Evolutionary conservation across 2,888 invertebrate genomes (phyloP), one percentile per base, ranked within the genome.

Genomic region (Hemistola chrysoprasaria): DNA sequence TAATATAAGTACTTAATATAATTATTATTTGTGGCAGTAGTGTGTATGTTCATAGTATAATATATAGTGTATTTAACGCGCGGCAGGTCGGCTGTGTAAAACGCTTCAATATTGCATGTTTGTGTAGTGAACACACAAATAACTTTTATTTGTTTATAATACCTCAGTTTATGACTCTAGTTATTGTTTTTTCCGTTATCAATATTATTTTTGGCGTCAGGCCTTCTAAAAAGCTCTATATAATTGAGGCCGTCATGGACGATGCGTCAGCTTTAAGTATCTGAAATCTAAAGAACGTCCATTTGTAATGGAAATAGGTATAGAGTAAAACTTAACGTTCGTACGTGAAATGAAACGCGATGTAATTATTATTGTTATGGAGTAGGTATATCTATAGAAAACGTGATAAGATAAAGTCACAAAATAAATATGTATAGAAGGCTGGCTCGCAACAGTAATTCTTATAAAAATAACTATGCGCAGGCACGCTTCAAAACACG

Each of bases 21-120:
- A 75, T 75, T 68, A 71, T 77, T 84, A 82, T 86, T 78, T 84
- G 86, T 87, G 85, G 86, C 86, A 83, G 81, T 86, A 85, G 81
- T 72, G 65, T 74, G 16, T 75, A 74, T 68, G 65, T 38, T 30
- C 11, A 76, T 69, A 67, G 76, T 70, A 68, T 78, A 71, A 75
- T 81, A 74, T 83, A 66, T 83, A 77, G 69, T 72, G 72, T 76
- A 66, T 68, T 54, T 66, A 16, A 16, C n/a, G 62, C 62, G 67
- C 78, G 78, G 71, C 79, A 77, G 79, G 78, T 78, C 79, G 53
- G 67, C 75, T 75, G 70, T 77, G 67, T 74, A 70, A 65, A 72
- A 63, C 53, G 81, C 82, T 85, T 85, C 39, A 70, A 61, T 84
- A 79, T 82, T 85, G 86, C 86, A 86, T 87, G 87, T 76, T 49